These are phyloP conservation scores for Creontiades dilutus DNA, from an alignment of 2,888 invertebrate species.

Conservation along the genomic window DNA sequence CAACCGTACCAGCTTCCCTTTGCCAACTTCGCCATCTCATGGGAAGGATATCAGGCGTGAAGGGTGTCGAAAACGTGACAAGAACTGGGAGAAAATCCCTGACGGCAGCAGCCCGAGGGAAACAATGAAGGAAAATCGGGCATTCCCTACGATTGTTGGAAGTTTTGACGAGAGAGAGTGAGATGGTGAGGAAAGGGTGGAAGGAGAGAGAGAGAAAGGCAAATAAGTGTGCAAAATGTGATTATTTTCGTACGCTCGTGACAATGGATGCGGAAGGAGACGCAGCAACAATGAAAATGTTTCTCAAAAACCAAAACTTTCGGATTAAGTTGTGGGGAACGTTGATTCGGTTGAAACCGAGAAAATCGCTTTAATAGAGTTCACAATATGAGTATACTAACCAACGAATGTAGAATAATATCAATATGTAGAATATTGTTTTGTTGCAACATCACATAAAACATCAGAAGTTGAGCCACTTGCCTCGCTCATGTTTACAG, in stretches of 20 bases:
- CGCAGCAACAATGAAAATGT: not conserved
- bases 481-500: too few species aligned
- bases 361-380: not conserved
- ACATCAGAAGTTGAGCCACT: too few species aligned
- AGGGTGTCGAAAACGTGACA: constrained; percentile 59
- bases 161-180: not conserved
- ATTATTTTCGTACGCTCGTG: not conserved
- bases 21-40: constrained; percentile 4
- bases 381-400: not conserved
- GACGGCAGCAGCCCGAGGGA: not conserved
- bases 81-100: constrained; percentile 45
- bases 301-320: not conserved
- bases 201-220: not conserved
- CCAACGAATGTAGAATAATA: too few species aligned
- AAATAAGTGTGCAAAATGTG: constrained; percentile 27
- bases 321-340: not conserved
- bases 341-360: not conserved
- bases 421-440: too few species aligned
- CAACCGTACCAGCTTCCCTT: not conserved
- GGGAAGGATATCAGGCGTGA: constrained; percentile 52
- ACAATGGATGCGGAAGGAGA: not conserved
- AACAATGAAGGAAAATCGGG: constrained; percentile 31
- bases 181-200: too few species aligned
- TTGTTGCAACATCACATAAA: too few species aligned
- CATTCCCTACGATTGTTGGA: not conserved